Evolutionary conservation across 2,797 vertebrate species (phyloP).

Genomic region (Anguilla megastoma): DNA sequence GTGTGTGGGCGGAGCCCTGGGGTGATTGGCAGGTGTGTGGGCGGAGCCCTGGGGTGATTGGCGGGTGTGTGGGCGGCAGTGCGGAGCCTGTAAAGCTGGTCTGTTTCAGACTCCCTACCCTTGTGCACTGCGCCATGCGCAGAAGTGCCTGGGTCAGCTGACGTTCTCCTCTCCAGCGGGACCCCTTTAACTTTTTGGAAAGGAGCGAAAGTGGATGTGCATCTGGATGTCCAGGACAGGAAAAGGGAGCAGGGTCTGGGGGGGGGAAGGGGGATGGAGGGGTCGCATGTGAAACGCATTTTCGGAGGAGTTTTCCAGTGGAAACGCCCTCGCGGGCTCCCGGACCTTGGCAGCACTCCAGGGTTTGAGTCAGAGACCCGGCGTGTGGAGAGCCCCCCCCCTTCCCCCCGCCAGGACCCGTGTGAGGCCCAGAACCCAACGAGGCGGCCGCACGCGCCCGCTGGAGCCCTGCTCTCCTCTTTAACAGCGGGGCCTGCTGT

Average conservation of each 20-base stretch:
- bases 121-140: background rate
- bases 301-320: constrained; percentile 30
- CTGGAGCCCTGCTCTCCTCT: background rate
- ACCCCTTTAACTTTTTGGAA: background rate
- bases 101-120: background rate
- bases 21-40: background rate
- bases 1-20: too few relatives aligned
- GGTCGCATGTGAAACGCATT: constrained; percentile 23
- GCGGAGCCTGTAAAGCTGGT: background rate
- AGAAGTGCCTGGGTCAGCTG: background rate
- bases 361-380: constrained; percentile 23
- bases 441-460: background rate
- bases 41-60: background rate
- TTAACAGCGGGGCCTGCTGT: background rate
- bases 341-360: constrained; percentile 31
- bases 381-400: background rate
- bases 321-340: constrained; percentile 13
- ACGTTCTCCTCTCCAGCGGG: background rate
- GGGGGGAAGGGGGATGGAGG: background rate
- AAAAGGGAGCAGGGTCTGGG: background rate
- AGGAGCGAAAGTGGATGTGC: background rate
- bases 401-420: background rate
- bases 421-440: background rate
- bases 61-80: background rate
- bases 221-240: background rate